These are phyloP conservation scores for Hyperopisus bebe DNA, from an alignment of 2,113 vertebrate genomes.

Conservation along the genomic window DNA sequence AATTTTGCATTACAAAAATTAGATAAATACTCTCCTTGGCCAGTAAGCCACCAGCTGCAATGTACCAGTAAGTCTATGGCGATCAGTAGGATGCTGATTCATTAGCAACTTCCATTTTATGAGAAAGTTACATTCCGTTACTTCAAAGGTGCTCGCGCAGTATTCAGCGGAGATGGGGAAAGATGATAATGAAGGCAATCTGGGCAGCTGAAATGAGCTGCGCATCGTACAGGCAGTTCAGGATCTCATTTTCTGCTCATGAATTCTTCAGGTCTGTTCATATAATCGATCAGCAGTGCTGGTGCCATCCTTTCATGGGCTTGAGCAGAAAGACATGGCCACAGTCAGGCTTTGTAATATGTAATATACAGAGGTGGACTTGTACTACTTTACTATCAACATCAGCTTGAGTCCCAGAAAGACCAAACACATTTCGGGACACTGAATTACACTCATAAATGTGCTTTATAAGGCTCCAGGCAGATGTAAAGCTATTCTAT, in stretches of 20 bases:
- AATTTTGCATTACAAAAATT: background rate
- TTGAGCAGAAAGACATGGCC: background rate
- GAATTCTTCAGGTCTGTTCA: background rate
- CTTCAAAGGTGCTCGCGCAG: background rate
- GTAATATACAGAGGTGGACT: background rate
- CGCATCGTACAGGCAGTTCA: background rate
- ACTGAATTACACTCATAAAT: slow-evolving; percentile 34
- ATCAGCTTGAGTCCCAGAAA: background rate
- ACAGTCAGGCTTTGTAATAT: background rate
- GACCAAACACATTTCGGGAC: background rate
- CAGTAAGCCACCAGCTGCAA: background rate
- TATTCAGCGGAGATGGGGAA: background rate
- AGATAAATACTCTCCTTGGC: background rate
- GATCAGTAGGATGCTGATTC: background rate
- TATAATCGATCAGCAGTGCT: background rate
- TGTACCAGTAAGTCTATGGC: background rate
- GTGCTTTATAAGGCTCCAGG: slow-evolving; percentile 46
- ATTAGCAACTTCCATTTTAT: background rate
- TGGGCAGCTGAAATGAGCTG: background rate
- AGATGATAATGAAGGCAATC: background rate
- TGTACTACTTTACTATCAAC: background rate
- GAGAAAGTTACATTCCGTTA: background rate
- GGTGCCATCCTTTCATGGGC: background rate
- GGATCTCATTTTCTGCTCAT: background rate
- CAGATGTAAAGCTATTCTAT: slow-evolving; percentile 51